Conservation (phyloP, 2,888 invertebrate genomes). For the Drosophila picticornis region DNA sequence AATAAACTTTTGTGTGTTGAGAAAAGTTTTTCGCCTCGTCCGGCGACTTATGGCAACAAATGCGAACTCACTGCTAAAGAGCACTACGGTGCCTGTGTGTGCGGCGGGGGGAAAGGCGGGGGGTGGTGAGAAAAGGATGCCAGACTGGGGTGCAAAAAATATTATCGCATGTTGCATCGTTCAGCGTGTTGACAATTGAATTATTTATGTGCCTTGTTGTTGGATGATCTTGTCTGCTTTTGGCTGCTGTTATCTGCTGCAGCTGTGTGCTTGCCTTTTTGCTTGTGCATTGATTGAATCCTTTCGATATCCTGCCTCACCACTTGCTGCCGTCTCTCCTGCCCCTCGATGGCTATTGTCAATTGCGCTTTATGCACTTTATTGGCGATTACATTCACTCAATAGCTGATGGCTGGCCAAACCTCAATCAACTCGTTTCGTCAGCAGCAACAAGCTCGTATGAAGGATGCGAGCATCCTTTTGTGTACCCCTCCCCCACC, state of each 20-base stretch:
- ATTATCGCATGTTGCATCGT: constrained; percentile 77
- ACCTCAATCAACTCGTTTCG: constrained; percentile 72
- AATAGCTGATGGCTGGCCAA: constrained; percentile 50
- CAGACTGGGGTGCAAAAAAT: constrained; percentile 38
- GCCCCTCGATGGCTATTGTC: constrained; percentile 51
- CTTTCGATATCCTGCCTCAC: constrained; percentile 53
- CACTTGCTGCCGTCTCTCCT: constrained; percentile 8
- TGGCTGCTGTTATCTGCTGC: constrained; percentile 13
- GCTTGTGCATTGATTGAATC: constrained; percentile 78
- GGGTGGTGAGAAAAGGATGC: background rate
- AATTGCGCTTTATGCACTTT: constrained; percentile 80
- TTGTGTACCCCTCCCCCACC: background rate
- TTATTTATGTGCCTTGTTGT: constrained; percentile 75
- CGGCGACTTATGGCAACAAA: constrained; percentile 30
- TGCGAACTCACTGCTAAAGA: constrained; percentile 19
- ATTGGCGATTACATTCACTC: constrained; percentile 80
- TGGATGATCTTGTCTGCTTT: constrained; percentile 52
- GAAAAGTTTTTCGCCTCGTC: constrained; percentile 58
- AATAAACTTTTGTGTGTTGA: constrained; percentile 56
- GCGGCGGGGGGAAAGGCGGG: background rate
- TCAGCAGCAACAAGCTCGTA: constrained; percentile 25
- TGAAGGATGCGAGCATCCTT: constrained; percentile 15
- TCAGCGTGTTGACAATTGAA: constrained; percentile 77
- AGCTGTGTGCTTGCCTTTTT: constrained; percentile 65
- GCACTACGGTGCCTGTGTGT: background rate